These are phyloP conservation scores for Burhinus oedicnemus DNA, from an alignment of 2,113 vertebrate species.

Conservation along the genomic window DNA sequence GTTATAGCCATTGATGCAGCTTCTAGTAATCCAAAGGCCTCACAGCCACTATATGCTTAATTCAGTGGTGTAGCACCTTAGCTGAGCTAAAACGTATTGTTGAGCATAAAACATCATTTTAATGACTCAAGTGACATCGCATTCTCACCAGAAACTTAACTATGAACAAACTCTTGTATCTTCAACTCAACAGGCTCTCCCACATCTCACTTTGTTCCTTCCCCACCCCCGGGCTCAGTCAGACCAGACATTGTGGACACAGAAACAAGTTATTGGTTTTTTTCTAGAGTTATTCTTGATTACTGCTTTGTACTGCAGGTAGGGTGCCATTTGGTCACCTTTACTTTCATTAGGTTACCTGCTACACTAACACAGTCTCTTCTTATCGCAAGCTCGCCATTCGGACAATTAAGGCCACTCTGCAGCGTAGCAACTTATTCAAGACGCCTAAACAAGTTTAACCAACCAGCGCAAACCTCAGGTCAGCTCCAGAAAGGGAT, in stretches of 20 bases:
- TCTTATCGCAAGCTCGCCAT: accelerated
- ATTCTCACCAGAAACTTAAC: background rate
- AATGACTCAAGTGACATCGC: background rate
- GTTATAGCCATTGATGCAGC: background rate
- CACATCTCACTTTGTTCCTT: too few relatives aligned
- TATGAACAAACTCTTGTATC: background rate
- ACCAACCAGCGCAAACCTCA: background rate
- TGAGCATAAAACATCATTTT: background rate
- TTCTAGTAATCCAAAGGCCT: background rate
- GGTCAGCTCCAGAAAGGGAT: background rate
- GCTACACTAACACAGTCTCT: background rate
- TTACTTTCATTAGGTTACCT: background rate
- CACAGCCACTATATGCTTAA: background rate
- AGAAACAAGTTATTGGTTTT: background rate
- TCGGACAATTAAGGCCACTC: background rate
- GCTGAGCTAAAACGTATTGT: background rate
- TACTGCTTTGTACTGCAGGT: background rate
- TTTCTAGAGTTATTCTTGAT: background rate
- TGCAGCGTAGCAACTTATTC: background rate
- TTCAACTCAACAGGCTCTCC: background rate
- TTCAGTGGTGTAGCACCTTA: background rate
- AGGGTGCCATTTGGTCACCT: background rate
- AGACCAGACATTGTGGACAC: background rate
- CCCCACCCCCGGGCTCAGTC: background rate
- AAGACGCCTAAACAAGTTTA: background rate